Evolutionary conservation across 2,888 invertebrate species (phyloP).

Genomic region (Coronaproctus castanopsis): DNA sequence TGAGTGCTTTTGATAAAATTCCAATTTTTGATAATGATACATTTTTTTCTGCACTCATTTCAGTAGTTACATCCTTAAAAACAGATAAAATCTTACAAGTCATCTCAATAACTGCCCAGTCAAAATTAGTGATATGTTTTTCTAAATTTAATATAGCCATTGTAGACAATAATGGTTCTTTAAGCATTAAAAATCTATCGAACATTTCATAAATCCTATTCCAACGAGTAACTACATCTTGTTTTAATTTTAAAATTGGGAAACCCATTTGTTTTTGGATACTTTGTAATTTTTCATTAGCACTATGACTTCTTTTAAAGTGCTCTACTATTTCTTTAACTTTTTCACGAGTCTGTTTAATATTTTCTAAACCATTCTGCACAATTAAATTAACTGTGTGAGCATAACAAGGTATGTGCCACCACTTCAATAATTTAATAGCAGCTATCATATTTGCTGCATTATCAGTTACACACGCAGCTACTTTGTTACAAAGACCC

Average conservation of each 20-base stretch:
- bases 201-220: constrained; percentile 5
- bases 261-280: constrained; percentile 4
- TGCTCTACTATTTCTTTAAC: constrained; percentile 6
- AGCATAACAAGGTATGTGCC: constrained; percentile 5
- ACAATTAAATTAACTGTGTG: too few species aligned
- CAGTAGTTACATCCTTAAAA: constrained; percentile 3
- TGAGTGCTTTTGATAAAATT: constrained; percentile 1
- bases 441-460: constrained; percentile 1
- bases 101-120: too few species aligned
- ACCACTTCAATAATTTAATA: constrained; percentile 2
- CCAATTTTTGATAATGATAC: constrained; percentile 4
- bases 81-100: too few species aligned
- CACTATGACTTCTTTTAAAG: constrained; percentile 4
- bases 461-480: constrained; percentile 4
- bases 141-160: too few species aligned
- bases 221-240: constrained; percentile 4
- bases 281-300: constrained; percentile 3
- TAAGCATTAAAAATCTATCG: neutral
- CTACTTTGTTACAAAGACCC: neutral
- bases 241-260: constrained; percentile 4
- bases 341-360: neutral
- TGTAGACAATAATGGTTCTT: constrained; percentile 4
- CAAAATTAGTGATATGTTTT: too few species aligned
- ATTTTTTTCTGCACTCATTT: constrained; percentile 6
- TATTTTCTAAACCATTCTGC: neutral